Percentiles rank a stretch among this genome's conserved stretches.
These are phyloP conservation scores for Callospermophilus lateralis DNA, from an alignment of 2,113 vertebrate species.

Conservation along the genomic window DNA sequence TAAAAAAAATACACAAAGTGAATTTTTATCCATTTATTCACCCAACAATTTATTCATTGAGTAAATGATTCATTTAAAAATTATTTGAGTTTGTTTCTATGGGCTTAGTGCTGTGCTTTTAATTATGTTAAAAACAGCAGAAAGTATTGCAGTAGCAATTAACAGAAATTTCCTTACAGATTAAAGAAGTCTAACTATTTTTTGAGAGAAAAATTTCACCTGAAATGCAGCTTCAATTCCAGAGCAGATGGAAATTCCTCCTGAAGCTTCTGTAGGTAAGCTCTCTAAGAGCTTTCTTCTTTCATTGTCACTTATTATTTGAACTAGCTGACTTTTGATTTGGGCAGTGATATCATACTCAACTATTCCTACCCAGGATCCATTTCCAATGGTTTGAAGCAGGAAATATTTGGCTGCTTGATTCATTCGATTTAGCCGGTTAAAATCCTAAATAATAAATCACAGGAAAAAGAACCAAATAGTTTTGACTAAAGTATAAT, in stretches of 20 bases:
- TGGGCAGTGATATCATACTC: background rate
- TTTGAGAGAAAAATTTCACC: constrained; percentile 72
- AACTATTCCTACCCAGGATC: constrained; percentile 85
- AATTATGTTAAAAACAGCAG: background rate
- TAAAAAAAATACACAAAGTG: background rate
- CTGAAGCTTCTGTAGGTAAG: background rate
- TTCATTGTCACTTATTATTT: constrained; percentile 49
- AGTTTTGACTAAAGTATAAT: background rate
- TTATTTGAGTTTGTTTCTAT: background rate
- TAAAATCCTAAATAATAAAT: accelerated
- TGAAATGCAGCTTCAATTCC: constrained; percentile 79
- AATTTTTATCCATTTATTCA: background rate
- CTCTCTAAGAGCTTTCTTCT: constrained; percentile 25
- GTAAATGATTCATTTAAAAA: background rate
- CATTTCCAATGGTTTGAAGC: constrained; percentile 76
- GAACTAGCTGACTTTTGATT: constrained; percentile 14
- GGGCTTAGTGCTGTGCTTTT: background rate
- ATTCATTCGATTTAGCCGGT: constrained; percentile 76
- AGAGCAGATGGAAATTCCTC: constrained; percentile 83
- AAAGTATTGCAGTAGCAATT: background rate
- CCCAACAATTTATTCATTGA: background rate
- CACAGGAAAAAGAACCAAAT: background rate
- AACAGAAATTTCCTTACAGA: background rate
- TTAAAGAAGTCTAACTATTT: background rate
- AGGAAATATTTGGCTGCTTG: constrained; percentile 85